Conservation (phyloP, 2,113 vertebrate genomes). For the Hippocampus zosterae region DNA sequence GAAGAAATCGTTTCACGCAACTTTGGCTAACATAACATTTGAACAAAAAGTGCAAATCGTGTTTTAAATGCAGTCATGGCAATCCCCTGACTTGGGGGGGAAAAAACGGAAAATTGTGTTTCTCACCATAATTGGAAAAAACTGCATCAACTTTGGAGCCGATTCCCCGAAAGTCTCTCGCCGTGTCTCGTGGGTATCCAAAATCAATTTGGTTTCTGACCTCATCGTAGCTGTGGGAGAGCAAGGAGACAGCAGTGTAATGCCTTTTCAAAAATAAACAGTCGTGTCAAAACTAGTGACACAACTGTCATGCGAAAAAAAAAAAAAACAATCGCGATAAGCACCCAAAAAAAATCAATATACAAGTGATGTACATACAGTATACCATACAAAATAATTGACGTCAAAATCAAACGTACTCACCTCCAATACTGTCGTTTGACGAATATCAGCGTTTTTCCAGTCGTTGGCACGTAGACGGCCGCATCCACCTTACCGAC, state of each 20-base stretch:
- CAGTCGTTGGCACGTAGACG: constrained; percentile 37
- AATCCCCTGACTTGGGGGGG: background rate
- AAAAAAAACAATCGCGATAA: too few relatives aligned
- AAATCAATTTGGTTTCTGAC: constrained; percentile 45
- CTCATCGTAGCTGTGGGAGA: constrained; percentile 56
- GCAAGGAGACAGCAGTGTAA: background rate
- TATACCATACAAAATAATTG: too few relatives aligned
- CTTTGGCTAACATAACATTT: background rate
- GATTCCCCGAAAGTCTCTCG: constrained; percentile 50
- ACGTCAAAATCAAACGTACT: constrained; percentile 4
- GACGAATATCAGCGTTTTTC: constrained; percentile 63
- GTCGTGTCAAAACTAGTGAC: background rate
- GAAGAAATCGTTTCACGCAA: background rate
- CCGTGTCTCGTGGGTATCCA: constrained; percentile 57
- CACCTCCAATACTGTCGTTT: constrained; percentile 66
- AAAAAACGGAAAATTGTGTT: background rate
- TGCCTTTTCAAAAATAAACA: background rate
- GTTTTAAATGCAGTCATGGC: background rate
- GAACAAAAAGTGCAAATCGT: background rate
- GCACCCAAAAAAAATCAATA: too few relatives aligned
- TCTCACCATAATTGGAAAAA: constrained; percentile 65
- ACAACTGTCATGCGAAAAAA: too few relatives aligned
- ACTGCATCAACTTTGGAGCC: constrained; percentile 68
- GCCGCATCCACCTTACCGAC: constrained; percentile 67
- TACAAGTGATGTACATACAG: too few relatives aligned